phyloP scores from a whole-genome alignment of 2,113 vertebrate species.

The Rissa tridactyla region DNA sequence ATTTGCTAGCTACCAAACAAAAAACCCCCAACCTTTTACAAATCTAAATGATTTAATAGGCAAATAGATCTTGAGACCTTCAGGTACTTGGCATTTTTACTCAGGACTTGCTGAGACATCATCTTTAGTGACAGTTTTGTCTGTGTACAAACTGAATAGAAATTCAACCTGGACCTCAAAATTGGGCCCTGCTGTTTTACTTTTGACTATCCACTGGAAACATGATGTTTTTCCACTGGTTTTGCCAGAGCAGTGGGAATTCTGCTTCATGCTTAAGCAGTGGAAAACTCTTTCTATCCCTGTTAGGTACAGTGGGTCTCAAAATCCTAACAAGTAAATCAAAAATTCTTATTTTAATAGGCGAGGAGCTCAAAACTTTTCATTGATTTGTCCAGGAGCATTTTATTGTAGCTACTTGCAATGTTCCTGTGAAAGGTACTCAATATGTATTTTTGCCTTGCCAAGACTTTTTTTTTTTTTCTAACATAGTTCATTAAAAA shows the following conservation, averaged over 20 bases:
- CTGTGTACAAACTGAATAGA: not conserved
- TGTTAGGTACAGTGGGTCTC: not conserved
- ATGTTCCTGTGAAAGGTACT: not conserved
- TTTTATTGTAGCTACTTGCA: not conserved
- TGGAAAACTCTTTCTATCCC: not conserved
- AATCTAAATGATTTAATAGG: not conserved
- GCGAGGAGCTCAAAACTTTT: not conserved
- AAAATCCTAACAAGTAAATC: not conserved
- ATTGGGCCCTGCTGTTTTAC: not conserved
- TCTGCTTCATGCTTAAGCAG: not conserved
- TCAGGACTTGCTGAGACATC: not conserved
- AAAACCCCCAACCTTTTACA: not conserved
- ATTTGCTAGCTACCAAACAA: not conserved
- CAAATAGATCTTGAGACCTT: not conserved
- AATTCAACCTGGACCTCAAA: not conserved
- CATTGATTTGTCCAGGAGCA: not conserved
- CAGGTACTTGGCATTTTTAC: not conserved
- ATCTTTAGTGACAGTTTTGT: not conserved
- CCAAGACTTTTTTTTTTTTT: not conserved
- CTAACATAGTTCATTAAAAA: not conserved
- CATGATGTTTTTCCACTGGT: not conserved
- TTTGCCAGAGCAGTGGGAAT: conserved; percentile 24
- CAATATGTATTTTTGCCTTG: not conserved
- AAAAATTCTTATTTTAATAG: not conserved
- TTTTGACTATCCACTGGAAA: not conserved